phyloP scores from a whole-genome alignment of 2,888 invertebrate genomes.

The Rhogogaster chlorosoma region DNA sequence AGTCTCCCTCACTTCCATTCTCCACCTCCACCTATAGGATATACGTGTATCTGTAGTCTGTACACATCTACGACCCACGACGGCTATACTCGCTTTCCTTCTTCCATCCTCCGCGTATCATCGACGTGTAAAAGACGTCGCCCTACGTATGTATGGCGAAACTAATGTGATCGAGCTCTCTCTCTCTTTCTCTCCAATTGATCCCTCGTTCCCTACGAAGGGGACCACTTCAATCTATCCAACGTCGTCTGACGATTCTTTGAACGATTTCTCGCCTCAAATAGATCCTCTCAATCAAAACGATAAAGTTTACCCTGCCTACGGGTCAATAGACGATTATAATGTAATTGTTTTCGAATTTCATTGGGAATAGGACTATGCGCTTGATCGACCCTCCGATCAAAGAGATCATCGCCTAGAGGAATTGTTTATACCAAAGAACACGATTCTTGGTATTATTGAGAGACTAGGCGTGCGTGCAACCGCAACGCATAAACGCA shows the following conservation, averaged over 20 bases:
- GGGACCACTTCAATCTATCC: constrained; percentile 17
- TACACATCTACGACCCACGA: not conserved
- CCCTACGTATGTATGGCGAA: constrained; percentile 12
- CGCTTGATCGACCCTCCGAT: constrained; percentile 33
- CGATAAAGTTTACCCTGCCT: not conserved
- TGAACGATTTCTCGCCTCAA: not conserved
- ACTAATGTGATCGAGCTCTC: constrained; percentile 23
- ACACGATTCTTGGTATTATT: constrained; percentile 46
- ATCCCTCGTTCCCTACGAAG: not conserved
- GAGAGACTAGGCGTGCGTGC: constrained; percentile 44
- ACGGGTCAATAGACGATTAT: not conserved
- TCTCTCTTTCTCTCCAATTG: not conserved
- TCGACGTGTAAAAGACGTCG: not conserved
- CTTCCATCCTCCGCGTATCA: not conserved
- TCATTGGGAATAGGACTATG: not conserved
- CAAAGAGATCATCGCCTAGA: constrained; percentile 36
- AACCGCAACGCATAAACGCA: constrained; percentile 58
- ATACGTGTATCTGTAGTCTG: not conserved
- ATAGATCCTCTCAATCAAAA: not conserved
- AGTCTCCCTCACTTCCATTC: not conserved
- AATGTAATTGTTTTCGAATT: not conserved
- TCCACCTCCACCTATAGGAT: not conserved
- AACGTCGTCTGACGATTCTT: not conserved
- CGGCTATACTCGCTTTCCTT: not conserved
- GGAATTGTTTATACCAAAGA: constrained; percentile 34